A percentile compares a stretch with the other conserved stretches of the same genome.
These are phyloP conservation scores for Geopemphigus sp. DNA, from an alignment of 1,140 invertebrate species.

Conservation along the genomic window DNA sequence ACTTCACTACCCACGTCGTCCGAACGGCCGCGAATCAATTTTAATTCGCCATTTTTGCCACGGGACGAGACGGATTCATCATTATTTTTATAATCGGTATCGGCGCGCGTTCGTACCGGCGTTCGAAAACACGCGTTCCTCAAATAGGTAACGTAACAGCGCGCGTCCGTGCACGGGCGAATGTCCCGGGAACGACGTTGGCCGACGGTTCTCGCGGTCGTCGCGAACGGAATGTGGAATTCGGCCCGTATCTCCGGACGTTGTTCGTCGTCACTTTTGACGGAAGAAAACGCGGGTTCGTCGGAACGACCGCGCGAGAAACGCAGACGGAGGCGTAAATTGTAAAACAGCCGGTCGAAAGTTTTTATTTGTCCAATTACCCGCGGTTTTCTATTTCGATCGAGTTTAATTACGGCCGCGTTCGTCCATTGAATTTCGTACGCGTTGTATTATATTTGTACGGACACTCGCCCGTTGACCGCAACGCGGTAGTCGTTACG, in stretches of 20 bases:
- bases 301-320: too few relatives aligned
- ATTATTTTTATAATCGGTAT: not conserved
- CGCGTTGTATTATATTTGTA: not conserved
- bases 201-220: not conserved
- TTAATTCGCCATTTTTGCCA: too few relatives aligned
- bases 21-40: too few relatives aligned
- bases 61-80: too few relatives aligned
- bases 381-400: not conserved
- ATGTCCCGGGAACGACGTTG: not conserved
- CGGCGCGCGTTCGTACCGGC: not conserved
- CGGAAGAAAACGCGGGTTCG: not conserved
- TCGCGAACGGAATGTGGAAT: slow-evolving; percentile 18
- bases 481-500: not conserved
- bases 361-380: slow-evolving; percentile 10
- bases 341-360: slow-evolving; percentile 7
- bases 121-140: too few relatives aligned
- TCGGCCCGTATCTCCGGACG: slow-evolving; percentile 13
- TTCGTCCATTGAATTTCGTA: not conserved
- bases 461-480: not conserved
- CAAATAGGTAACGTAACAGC: not conserved
- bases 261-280: not conserved
- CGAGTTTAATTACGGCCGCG: not conserved
- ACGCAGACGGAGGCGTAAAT: too few relatives aligned
- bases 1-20: not conserved
- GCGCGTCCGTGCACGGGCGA: not conserved